Evolutionary conservation across 2,113 vertebrate species (phyloP), one percentile per base, ranked within the genome.

Genomic region (Leuciscus idus): DNA sequence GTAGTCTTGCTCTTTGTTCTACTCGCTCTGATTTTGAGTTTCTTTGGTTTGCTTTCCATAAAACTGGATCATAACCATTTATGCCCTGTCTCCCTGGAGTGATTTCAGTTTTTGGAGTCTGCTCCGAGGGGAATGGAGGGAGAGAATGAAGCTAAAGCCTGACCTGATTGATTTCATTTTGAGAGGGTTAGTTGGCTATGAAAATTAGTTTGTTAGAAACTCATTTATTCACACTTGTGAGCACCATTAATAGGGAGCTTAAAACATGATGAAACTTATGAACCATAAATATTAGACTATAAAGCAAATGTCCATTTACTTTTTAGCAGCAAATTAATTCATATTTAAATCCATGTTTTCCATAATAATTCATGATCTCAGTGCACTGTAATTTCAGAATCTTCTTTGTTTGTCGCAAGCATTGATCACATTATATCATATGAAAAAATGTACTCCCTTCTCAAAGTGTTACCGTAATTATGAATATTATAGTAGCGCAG

Each of bases 381-480:
- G 59, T 28, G 28, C 26, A 76, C 52, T 83, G 64, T 43, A 84
- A 77, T 82, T 77, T 52, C 19, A 59, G 46, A 64, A 64, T 72
- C 39, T 39, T 81, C 21, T 61, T 85, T 88, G 52, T 87, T 74
- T 73, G 85, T 82, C 72, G 82, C 28, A 57, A 68, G 26, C 30
- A 43, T 43, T n/a, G 82, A 70, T 84, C 84, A 73, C 85, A 85
- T 80, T 82, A 80, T 77, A 83, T 85, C 68, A 30, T 61, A 81
- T 82, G 61, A n/a, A 70, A n/a, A 82, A 82, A 55, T 62, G 36
- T 85, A 73, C 66, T 48, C 30, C 43, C 43, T 84, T 70, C 46
- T 84, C 62, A 84, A 77, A 13, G 73, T 50, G 52, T 83, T 76
- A 62, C 81, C 73, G 83, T 87, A 89, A 87, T 87, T 89, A 85